Base-by-base conservation (phyloP, 2,888 invertebrate species). In the Unio pictorum region DNA sequence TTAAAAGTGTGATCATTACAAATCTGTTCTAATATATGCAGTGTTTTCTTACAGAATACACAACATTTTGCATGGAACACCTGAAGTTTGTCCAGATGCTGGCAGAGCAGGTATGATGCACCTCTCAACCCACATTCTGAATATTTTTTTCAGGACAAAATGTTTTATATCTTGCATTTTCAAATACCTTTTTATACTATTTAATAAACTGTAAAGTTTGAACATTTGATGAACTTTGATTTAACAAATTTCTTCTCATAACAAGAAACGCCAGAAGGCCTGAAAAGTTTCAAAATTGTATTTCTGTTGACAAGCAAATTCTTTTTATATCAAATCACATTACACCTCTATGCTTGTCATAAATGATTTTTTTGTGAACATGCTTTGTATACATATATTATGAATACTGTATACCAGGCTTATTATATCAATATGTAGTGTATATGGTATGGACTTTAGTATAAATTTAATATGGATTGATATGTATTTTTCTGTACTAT, bases 11-110 rank as follows among this genome's bases (percentile, higher is more conserved):
- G 26, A 26, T 63, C 30, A n/a, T 3, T 45, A 17, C 23, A 30
- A 20, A 17, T 20, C 20, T 34, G 4, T 61, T 59, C 8, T 58
- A 30, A 30, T 26, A 7, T 60, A 18, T 64, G 55, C 71, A 68
- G n/a, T 58, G 54, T 63, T 72, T 30, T 23, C 64, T 69, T 74
- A 30, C 72, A 82, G 83, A 34, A 34, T 82, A 26, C 81, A 83
- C 60, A 78, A 75, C 62, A 81, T 86, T 23, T 64, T 66, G 7
- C 72, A 71, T 23, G 86, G 86, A 18, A 76, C 75, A 62, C 75
- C 79, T 15, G 63, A 64, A 6, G 66, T 64, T 26, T 85, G 84
- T 65, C 75, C 76, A 58, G 78, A 76, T 61, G 80, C 77, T 7
- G 74, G 75, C n/a, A 67, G 72, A 23, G 75, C 74, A 61, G 80